Evolutionary conservation across 2,888 invertebrate species (phyloP), one percentile per base, ranked within the genome.

Genomic region (Eulithis prunata): DNA sequence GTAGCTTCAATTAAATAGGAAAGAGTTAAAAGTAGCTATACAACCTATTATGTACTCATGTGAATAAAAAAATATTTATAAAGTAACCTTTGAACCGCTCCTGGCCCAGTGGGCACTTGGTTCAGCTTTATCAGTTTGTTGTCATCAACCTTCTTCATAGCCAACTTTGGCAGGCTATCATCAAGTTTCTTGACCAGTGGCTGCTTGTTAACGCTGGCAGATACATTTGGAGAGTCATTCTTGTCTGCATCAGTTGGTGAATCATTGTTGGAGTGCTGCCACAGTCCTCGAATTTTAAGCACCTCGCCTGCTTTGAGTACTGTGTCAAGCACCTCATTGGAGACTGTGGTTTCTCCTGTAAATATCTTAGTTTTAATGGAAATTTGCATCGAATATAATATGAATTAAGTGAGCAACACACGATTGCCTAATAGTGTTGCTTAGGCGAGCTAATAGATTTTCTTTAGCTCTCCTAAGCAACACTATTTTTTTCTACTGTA

Each of bases 241-340:
- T 93, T 88, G 0, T 84, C 87, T 0, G 84, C 84, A 0, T 81
- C 86, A 0, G 82, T 82, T 0, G 21, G 21, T 21, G 79, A 75
- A 38, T 94, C 94, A 36, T 43, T 58, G 63, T 94, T 94, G 59
- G 94, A 93, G 71, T 95, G 96, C 77, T 97, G 94, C 94, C 97
- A 97, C 1, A 97, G 89, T 0, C 97, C 97, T 56, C 97, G 95
- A 57, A 97, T 96, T 84, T 97, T 96, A 4, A 97, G 87, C 12
- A 97, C 95, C 81, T 97, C 97, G 0, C 97, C 97, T 0, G 97
- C 97, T 80, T 96, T 95, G 38, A 97, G 84, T 1, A 97, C 97
- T 70, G 95, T 96, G 74, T 96, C 97, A 66, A 97, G 86, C 55
- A 97, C 96, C 80, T 97, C 97, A 87, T 97, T 97, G 62, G 97